Percentiles rank a stretch among this genome's conserved stretches.
Evolutionary conservation across 2,113 vertebrate genomes (phyloP).

Genomic region (Taxidea taxus): DNA sequence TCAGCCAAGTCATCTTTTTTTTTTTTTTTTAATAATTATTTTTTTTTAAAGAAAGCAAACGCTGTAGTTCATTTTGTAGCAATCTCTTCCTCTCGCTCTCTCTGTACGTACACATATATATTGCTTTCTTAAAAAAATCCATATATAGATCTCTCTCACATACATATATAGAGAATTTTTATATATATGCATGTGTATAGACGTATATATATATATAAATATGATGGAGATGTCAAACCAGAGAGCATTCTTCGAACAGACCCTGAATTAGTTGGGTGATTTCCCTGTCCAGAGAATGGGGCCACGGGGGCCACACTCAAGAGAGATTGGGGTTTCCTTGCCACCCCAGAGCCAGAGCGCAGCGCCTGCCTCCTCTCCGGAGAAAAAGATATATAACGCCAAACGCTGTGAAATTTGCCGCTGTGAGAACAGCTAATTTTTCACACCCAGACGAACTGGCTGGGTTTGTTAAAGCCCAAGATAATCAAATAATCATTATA

Average conservation of each 20-base stretch:
- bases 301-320: neutral
- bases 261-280: neutral
- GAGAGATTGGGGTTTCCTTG: slow-evolving; percentile 19
- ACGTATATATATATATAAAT: neutral
- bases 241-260: slow-evolving; percentile 36
- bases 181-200: neutral
- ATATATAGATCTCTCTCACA: neutral
- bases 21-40: neutral
- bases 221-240: neutral
- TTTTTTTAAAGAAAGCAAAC: neutral
- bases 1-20: neutral
- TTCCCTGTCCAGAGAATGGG: neutral
- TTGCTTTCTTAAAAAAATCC: neutral
- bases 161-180: neutral
- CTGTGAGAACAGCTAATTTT: slow-evolving; percentile 76
- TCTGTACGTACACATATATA: neutral
- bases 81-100: neutral
- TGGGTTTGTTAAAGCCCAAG: slow-evolving; percentile 78
- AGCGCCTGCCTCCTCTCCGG: neutral
- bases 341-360: neutral
- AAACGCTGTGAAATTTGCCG: slow-evolving; percentile 68
- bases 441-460: slow-evolving; percentile 73
- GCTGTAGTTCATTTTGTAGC: neutral
- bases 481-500: slow-evolving; percentile 75
- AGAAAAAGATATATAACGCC: slow-evolving; percentile 34